Evolutionary conservation across 2,113 vertebrate species (phyloP), one percentile per base, ranked within the genome.

Genomic region (Ptychochromis oligacanthus): DNA sequence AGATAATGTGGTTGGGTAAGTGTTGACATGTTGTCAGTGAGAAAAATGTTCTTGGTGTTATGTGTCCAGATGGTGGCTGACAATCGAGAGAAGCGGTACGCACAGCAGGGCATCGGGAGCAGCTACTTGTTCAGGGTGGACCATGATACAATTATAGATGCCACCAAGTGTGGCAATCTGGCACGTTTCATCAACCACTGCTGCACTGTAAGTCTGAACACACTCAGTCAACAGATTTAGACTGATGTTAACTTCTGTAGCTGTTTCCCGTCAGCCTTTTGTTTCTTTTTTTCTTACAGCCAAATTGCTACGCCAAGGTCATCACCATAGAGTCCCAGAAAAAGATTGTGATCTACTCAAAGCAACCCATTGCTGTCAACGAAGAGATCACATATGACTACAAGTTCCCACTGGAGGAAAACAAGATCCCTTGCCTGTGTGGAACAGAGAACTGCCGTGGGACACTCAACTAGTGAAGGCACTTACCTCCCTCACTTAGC

Each of bases 331-430:
- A 99, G 93, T 97, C 97, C 3, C 97, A 99, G 96, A 99, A 99
- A 91, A 98, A 98, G 91, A 99, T 99, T 0, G 97, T 99, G 75
- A 99, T 99, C 90, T 99, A 99, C 95, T 99, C 97, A 0, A 99
- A 99, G 94, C 98, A 99, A 93, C 91, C 97, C 4, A 99, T 99
- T 6, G 95, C 96, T 0, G 94, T 98, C 87, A 97, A 99, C 1
- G 98, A 99, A 91, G 98, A 99, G 89, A 99, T 99, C 93, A 99
- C 98, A 6, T 99, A 99, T 0, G 97, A 99, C 94, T 99, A 99
- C 94, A 99, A 99, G 72, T 99, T 99, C 94, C 98, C 98, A 1
- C 95, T 99, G n/a, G 98, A 99, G 88, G 98, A 99, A 83, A 99
- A 97, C 94, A 99, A 99, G 90, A 99, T 99, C 86, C 97, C 98